Percentiles rank a stretch among this genome's conserved stretches.
Conservation (phyloP, 2,113 vertebrate genomes). For the Ochotona curzoniae region DNA sequence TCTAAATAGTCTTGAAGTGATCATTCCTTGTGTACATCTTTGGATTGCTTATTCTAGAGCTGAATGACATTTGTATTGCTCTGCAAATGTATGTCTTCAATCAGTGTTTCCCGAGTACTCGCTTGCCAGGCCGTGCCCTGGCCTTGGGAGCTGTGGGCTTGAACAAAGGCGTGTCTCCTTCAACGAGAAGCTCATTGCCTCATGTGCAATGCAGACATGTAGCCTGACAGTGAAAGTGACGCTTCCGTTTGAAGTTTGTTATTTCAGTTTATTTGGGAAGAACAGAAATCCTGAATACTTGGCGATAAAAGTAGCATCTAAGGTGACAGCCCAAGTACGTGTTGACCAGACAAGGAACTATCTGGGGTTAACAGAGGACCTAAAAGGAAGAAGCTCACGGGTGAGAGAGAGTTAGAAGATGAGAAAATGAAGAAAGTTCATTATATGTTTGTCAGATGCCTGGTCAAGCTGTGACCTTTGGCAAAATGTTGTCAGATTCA, state of each 20-base stretch:
- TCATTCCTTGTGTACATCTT: background rate
- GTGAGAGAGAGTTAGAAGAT: background rate
- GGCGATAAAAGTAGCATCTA: background rate
- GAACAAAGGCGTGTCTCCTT: background rate
- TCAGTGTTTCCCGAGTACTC: background rate
- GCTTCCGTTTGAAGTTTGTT: background rate
- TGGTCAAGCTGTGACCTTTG: background rate
- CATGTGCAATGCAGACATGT: background rate
- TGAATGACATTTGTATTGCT: slow-evolving; percentile 31
- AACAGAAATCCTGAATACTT: background rate
- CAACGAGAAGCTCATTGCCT: background rate
- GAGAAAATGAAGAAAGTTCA: background rate
- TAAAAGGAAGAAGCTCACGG: slow-evolving; percentile 2
- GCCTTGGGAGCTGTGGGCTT: background rate
- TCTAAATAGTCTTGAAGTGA: slow-evolving; percentile 32
- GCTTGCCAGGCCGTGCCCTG: background rate
- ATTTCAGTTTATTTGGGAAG: background rate
- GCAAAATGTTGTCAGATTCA: slow-evolving; percentile 32
- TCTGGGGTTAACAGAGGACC: background rate
- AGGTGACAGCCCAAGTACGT: background rate
- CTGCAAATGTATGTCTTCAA: background rate
- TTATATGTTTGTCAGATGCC: background rate
- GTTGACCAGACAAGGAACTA: background rate
- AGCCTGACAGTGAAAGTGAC: background rate
- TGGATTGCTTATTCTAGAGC: background rate